Percentiles rank a stretch among this genome's conserved stretches.
phyloP scores from a whole-genome alignment of 1,140 invertebrate species.

The Helicoverpa zea region DNA sequence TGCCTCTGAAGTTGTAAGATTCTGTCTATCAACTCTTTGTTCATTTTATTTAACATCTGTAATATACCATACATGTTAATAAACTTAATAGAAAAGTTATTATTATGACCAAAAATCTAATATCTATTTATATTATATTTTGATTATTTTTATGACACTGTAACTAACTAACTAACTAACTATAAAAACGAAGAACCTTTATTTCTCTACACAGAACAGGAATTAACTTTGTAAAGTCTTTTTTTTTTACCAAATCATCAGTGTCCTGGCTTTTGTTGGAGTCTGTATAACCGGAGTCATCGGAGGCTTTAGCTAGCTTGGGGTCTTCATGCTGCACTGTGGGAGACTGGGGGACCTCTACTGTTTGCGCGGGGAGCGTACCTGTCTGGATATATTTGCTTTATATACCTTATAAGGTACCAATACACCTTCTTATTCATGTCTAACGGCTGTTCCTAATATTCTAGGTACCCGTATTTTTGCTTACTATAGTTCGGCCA shows the following conservation, averaged over 20 bases:
- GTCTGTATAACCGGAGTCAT: slow-evolving; percentile 65
- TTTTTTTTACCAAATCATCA: slow-evolving; percentile 38
- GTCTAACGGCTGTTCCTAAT: no score
- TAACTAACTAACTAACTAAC: background rate
- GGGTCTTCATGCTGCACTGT: background rate
- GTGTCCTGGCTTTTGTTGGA: slow-evolving; percentile 47
- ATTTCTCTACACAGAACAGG: background rate
- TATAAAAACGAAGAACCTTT: slow-evolving; percentile 5
- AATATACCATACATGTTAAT: slow-evolving; percentile 1
- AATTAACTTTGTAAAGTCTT: background rate
- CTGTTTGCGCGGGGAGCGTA: background rate
- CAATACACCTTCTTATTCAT: no score
- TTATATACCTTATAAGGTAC: no score
- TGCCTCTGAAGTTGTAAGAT: slow-evolving; percentile 56
- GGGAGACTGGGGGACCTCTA: background rate
- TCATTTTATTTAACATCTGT: slow-evolving; percentile 47
- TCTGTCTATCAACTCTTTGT: slow-evolving; percentile 53
- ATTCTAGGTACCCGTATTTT: no score
- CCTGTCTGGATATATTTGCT: background rate
- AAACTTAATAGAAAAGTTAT: background rate
- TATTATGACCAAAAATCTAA: no score
- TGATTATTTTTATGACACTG: no score
- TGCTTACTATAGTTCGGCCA: no score
- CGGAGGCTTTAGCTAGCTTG: slow-evolving; percentile 40
- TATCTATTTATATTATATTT: no score